Evolutionary conservation across 2,113 vertebrate genomes (phyloP).

Genomic region (Macrotis lagotis): DNA sequence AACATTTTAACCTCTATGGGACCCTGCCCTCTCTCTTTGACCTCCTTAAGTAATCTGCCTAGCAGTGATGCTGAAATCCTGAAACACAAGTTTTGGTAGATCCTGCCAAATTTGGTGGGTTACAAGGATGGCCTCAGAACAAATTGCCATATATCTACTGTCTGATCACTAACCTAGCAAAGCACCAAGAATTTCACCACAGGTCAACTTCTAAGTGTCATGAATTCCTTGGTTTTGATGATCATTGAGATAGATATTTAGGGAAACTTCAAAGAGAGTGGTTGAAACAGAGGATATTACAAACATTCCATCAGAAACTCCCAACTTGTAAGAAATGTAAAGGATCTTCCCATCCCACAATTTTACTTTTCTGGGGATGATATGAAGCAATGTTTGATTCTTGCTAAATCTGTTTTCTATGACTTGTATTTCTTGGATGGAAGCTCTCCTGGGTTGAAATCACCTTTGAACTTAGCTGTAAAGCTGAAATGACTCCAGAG

Average conservation of each 20-base stretch:
- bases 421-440: background rate
- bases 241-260: background rate
- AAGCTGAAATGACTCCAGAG: constrained; percentile 4
- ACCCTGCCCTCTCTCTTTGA: background rate
- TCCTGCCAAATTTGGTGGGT: background rate
- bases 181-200: background rate
- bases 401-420: background rate
- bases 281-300: background rate
- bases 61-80: background rate
- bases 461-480: background rate
- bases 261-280: background rate
- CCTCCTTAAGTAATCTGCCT: background rate
- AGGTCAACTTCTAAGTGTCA: background rate
- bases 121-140: background rate
- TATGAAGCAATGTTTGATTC: background rate
- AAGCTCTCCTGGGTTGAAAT: background rate
- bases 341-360: background rate
- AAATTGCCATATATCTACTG: background rate
- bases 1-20: background rate
- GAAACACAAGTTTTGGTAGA: background rate
- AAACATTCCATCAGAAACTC: background rate
- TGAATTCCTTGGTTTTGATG: background rate
- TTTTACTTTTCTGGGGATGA: background rate
- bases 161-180: background rate
- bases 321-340: background rate